Base-by-base conservation (phyloP, 2,888 invertebrate species). In the Nemotelus nigrinus region DNA sequence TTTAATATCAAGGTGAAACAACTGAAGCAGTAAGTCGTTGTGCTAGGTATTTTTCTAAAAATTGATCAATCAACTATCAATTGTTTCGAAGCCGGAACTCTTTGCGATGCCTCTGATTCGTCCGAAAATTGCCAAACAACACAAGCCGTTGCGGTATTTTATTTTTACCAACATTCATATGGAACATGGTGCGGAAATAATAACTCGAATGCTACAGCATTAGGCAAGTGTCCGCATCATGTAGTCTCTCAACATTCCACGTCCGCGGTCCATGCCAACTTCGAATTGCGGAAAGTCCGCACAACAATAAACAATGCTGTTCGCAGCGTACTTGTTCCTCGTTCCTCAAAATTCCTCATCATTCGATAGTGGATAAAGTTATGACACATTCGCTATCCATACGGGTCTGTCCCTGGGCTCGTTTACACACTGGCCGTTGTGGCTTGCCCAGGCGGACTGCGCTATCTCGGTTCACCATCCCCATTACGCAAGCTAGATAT, bases 311-410 rank as follows among this genome's bases (percentile, higher is more conserved):
- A 8, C 50, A 63, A 63, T 63, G 41, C 2, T 41, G 63, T 43
- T 41, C 39, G 63, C 8, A 2, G 4, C 3, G 43, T 10, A 63
- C 63, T 41, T 63, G 63, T 63, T 63, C 7, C 41, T 63, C 25
- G 25, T 25, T 25, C 25, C 25, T 25, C 71, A 55, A 53, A 68
- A 55, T 55, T 71, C 44, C 55, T 71, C 55, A 71, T 71, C 71
- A 53, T 71, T 71, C 44, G 71, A 71, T 71, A n/a, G 53, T 25
- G 71, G 48, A 71, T 71, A 57, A 48, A 71, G 44, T 71, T 71
- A 71, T 71, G 71, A 71, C 71, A 71, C 71, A 55, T 71, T 41
- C 53, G 55, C 43, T 53, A 44, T 43, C 7, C 71, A 71, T 71
- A 25, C 44, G 71, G 71, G 71, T 47, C 6, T 65, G 10, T 5